Base-by-base conservation (phyloP, 2,797 vertebrate species). In the Sebastes iracundus region DNA sequence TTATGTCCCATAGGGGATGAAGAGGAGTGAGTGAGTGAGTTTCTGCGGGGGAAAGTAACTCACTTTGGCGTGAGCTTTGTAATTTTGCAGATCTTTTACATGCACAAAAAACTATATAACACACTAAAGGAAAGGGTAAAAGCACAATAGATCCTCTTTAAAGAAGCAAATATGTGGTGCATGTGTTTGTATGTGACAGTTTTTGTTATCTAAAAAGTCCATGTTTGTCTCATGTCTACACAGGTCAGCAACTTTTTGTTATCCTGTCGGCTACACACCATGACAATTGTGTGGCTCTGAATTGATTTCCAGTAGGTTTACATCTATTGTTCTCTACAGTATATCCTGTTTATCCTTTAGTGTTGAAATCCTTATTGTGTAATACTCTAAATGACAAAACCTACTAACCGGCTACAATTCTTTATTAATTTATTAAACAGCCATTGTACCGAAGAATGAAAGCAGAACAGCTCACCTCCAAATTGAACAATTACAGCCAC, bases 281-380 rank as follows among this genome's bases (percentile, higher is more conserved):
- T 52, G 20, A 74, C 58, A 69, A 22, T 22, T 52, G 35, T 35
- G 38, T 46, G 38, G 9, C 69, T 63, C 35, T 72, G 67, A 72
- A 63, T 58, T 84, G 56, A 61, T 60, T 81, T 61, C 27, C 16
- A 72, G n/a, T 53, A 72, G 55, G 13, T 60, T 67, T 35, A 22
- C 9, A 0, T 64, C 27, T 68, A 9, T 82, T 73, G 56, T 75
- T 74, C 61, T 33, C 22, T 4, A 5, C 33, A 62, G 46, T 59
- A 25, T 30, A n/a, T 28, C 62, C 49, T 35, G 35, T 27, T 30
- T 16, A 11, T 65, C 32, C 30, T 74, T 23, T 60, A 33, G 16
- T 58, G 61, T 18, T 25, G 0, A 46, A 35, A 67, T 20, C 14
- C 18, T 58, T 61, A 62, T 64, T 69, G 63, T 38, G 23, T 7